phyloP scores from a whole-genome alignment of 92 coral and sea anemone species.

The Actinernus sp. region DNA sequence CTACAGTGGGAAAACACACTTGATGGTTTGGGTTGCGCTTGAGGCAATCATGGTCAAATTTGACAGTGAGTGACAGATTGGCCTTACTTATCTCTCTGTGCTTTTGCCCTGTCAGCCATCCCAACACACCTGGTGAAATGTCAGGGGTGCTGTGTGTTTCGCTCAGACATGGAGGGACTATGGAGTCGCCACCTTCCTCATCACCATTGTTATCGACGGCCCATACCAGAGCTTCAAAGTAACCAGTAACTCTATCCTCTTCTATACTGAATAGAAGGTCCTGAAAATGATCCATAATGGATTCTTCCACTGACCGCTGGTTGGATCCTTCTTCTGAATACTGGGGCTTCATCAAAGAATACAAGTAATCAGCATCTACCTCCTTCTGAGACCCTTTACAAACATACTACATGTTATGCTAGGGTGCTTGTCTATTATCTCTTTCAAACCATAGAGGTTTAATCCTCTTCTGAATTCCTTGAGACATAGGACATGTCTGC shows the following conservation, averaged over 20 bases:
- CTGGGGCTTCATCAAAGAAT: slow-evolving; percentile 59
- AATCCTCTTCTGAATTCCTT: slow-evolving; percentile 33
- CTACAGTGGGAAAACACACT: no score
- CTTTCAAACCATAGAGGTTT: slow-evolving; percentile 30
- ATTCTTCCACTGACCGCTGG: slow-evolving; percentile 35
- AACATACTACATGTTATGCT: slow-evolving; percentile 33
- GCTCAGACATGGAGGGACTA: no score
- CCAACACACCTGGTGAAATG: no score
- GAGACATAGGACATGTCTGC: slow-evolving; percentile 43
- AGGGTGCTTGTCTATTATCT: slow-evolving; percentile 22
- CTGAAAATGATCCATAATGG: slow-evolving; percentile 59
- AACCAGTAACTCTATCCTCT: slow-evolving; percentile 45
- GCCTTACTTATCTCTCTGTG: no score
- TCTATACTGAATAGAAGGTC: slow-evolving; percentile 64
- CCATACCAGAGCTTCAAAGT: slow-evolving; percentile 32
- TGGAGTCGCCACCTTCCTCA: neutral
- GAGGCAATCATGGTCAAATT: no score
- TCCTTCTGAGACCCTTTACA: slow-evolving; percentile 30
- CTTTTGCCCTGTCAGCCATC: no score
- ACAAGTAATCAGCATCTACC: slow-evolving; percentile 74
- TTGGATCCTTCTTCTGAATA: slow-evolving; percentile 53
- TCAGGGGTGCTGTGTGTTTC: no score
- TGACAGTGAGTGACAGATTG: no score
- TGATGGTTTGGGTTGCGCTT: no score
- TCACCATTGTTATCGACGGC: slow-evolving; percentile 1